Evolutionary conservation across 2,113 vertebrate genomes (phyloP), one percentile per base, ranked within the genome.

Genomic region (Larimichthys polyactis): DNA sequence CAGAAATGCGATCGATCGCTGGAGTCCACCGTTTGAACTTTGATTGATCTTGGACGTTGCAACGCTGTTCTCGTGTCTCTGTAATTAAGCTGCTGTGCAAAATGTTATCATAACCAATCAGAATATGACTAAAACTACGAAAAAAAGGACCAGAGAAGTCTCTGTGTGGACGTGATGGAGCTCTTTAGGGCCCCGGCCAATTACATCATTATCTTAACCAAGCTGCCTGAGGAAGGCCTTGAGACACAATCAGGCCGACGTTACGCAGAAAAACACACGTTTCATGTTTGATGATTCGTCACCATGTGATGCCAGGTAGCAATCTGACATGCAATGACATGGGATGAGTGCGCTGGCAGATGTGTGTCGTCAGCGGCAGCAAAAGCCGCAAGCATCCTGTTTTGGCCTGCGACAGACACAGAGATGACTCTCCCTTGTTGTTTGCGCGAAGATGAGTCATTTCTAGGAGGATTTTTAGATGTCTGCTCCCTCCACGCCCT

Each of bases 381-480:
- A 52, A 58, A 17, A 75, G 74, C 78, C 27, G 29, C 87, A 14
- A 40, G 67, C 55, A 19, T 80, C 52, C 69, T 59, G 70, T 74
- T 60, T 27, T 71, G 66, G 40, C 78, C 16, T 2, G 12, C 71
- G 68, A 60, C 75, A 68, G 84, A 85, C 86, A 67, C 76, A 51
- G 69, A 46, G 83, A 79, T 87, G 88, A 90, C 68, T 89, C 71
- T 59, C 68, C 68, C 64, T 58, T 73, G 87, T 88, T 86, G 81
- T 85, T n/a, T 79, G 73, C 54, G 46, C 80, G 60, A 86, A 87
- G 88, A 90, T 92, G 91, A 93, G 83, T 91, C 85, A 93, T 91
- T 73, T 90, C 90, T 82, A 69, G 81, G 85, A 84, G 77, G 79
- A 58, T 70, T 77, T 90, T 83, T 57, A 88, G 81, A 83, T 75